Base-by-base conservation (phyloP, 1,140 invertebrate species). In the Drosophila lini region DNA sequence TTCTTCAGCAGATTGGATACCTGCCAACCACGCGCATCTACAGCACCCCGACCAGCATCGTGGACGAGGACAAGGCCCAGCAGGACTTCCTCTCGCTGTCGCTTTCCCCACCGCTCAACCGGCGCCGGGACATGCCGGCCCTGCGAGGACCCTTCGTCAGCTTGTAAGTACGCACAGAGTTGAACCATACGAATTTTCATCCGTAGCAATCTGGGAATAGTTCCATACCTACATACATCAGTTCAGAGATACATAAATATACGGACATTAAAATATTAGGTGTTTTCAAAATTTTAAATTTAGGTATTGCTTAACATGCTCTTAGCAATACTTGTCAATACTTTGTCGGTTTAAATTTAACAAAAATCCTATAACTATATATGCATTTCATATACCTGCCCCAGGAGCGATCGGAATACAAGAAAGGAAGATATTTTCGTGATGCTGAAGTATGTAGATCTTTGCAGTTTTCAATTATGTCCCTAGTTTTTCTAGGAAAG, bases 81-180 rank as follows among this genome's bases (percentile, higher is more conserved):
- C 90, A 91, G 76, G 91, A 92, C 44, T 92, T 92, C 67, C 80
- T 93, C 55, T 93, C 93, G 32, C 70, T 93, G 40, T 93, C 93
- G 6, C 78, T 93, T 40, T 93, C 93, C 25, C 93, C 93, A 45
- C 93, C 93, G 28, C 80, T 93, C 41, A 93, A 92, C 75, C 88
- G 93, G 22, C 86, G 93, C 36, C 80, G 92, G 56, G 91, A 92
- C 41, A 93, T 93, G 91, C 93, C 93, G 25, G 92, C 92, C 5
- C 74, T 93, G 60, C 81, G 91, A 63, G 92, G 93, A 75, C 91
- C 92, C 22, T 93, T 91, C 65, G 92, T 93, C 64, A 93, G 93
- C 69, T 76, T 92, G 92, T 93, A 65, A 93, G 92, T 93, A 92
- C 5, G 11, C 55, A 19, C 32, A 13, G 10, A 11, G 22, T 31